Conservation (phyloP, 2,113 vertebrate species). For the Calypte anna region DNA sequence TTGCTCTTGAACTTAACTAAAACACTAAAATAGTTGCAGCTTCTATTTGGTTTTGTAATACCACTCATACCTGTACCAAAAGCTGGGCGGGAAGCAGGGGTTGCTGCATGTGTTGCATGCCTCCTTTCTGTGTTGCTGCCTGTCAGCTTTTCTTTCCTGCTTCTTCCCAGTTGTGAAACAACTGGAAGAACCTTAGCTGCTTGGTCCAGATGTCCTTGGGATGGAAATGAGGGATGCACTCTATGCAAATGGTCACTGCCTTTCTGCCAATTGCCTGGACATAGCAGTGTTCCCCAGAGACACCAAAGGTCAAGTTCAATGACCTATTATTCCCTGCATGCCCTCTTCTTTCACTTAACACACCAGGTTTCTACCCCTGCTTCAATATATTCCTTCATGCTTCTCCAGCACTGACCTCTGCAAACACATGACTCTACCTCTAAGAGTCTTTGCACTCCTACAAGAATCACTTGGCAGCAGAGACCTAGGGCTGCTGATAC, state of each 20-base stretch:
- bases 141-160: neutral
- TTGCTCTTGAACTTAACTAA: neutral
- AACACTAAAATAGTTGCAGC: neutral
- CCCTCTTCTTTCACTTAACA: neutral
- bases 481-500: neutral
- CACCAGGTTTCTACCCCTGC: neutral
- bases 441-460: neutral
- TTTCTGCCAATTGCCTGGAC: neutral
- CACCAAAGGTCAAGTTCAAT: neutral
- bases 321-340: neutral
- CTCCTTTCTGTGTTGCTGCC: neutral
- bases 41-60: neutral
- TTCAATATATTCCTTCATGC: neutral
- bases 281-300: accelerated
- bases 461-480: neutral
- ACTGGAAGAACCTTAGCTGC: neutral
- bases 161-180: neutral
- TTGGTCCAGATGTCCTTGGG: neutral
- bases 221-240: neutral
- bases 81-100: neutral
- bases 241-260: neutral
- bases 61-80: neutral
- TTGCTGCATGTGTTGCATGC: neutral
- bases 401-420: neutral
- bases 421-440: neutral